Evolutionary conservation across 2,888 invertebrate species (phyloP).

Genomic region (Cephus rjabovi): DNA sequence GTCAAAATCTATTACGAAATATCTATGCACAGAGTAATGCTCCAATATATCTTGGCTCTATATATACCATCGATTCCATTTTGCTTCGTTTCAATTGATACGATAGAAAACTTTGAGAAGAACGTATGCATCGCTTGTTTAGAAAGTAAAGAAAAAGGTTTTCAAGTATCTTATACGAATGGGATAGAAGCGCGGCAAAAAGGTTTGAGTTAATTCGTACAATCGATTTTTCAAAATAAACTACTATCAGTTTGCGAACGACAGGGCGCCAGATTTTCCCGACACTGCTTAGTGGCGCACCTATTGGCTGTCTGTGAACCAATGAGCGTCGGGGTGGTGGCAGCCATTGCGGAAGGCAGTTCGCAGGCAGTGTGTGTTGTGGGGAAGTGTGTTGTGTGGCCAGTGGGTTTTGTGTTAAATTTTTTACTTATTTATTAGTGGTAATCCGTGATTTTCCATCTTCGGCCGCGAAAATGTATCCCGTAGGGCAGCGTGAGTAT

Average conservation of each 20-base stretch:
- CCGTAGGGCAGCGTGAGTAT: slow-evolving; percentile 77
- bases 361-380: slow-evolving; percentile 58
- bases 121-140: background rate
- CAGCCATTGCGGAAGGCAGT: slow-evolving; percentile 35
- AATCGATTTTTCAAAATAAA: background rate
- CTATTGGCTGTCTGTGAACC: slow-evolving; percentile 40
- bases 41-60: background rate
- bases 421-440: slow-evolving; percentile 62
- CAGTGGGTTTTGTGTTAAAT: slow-evolving; percentile 61
- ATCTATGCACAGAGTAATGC: background rate
- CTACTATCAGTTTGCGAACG: background rate
- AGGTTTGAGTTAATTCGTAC: background rate
- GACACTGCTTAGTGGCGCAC: background rate
- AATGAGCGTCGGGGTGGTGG: slow-evolving; percentile 40
- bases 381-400: slow-evolving; percentile 62
- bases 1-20: background rate
- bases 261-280: background rate
- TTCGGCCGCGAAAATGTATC: slow-evolving; percentile 70
- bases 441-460: slow-evolving; percentile 58
- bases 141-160: background rate
- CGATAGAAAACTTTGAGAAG: background rate
- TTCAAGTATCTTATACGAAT: background rate
- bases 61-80: background rate
- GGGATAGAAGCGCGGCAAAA: background rate
- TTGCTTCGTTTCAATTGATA: background rate